Percentiles rank a stretch among this genome's conserved stretches.
phyloP scores from a whole-genome alignment of 2,888 invertebrate genomes.

The Synergus itoensis region DNA sequence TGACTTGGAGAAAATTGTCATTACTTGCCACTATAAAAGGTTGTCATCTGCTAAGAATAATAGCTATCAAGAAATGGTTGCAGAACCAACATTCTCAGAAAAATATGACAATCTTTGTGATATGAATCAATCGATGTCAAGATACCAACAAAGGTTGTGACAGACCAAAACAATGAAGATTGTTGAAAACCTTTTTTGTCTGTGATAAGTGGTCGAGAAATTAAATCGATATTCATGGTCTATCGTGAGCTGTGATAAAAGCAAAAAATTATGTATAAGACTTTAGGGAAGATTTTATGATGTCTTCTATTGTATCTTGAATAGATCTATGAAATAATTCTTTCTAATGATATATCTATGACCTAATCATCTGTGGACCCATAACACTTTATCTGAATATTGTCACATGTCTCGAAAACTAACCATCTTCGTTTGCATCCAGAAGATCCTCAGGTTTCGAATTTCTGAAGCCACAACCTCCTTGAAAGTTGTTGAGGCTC shows the following conservation, averaged over 20 bases:
- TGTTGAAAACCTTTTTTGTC: neutral
- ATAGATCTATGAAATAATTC: neutral
- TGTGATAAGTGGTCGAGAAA: neutral
- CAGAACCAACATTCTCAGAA: neutral
- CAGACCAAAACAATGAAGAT: neutral
- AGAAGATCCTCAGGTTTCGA: neutral
- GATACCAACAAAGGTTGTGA: neutral
- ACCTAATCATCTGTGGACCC: neutral
- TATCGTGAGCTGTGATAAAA: neutral
- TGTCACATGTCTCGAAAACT: neutral
- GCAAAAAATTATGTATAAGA: neutral
- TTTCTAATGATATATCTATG: no score
- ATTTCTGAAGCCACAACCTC: neutral
- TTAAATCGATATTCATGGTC: neutral
- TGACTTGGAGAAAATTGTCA: no score
- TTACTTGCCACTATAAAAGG: neutral
- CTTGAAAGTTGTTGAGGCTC: neutral
- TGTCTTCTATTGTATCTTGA: neutral
- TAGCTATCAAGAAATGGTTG: neutral
- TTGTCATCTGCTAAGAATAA: neutral
- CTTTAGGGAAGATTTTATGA: neutral
- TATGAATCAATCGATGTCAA: neutral
- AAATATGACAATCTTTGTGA: neutral
- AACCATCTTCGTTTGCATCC: neutral
- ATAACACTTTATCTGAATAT: neutral